Percentiles rank a stretch among this genome's conserved stretches.
These are phyloP conservation scores for human (Homo sapiens) DNA, from an alignment of 2,113 vertebrate genomes.

Conservation along the genomic window DNA sequence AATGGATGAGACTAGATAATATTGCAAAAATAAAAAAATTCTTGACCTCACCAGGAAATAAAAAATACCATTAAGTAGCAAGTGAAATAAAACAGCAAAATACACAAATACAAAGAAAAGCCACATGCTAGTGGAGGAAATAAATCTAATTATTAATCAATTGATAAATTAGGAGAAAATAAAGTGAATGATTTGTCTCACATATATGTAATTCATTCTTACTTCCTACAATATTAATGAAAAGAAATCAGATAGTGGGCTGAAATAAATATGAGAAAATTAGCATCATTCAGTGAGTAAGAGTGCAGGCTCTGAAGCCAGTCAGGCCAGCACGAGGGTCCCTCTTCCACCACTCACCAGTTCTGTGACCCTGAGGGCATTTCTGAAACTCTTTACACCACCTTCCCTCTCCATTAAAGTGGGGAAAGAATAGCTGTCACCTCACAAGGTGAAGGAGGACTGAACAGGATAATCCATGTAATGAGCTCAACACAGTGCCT, in stretches of 20 bases:
- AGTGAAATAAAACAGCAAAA: neutral
- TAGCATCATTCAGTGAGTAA: neutral
- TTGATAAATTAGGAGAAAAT: neutral
- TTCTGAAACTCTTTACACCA: neutral
- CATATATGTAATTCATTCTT: neutral
- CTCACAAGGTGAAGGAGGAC: neutral
- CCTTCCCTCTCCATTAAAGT: neutral
- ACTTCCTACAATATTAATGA: neutral
- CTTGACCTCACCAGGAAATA: neutral
- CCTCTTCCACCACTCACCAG: neutral
- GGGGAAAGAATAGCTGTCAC: neutral
- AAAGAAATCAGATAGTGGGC: neutral
- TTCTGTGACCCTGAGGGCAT: neutral
- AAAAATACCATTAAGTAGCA: neutral
- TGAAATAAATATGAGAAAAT: neutral
- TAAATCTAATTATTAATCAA: constrained; percentile 17
- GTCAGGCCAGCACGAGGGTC: neutral
- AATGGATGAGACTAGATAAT: neutral
- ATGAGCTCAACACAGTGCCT: neutral
- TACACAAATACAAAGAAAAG: neutral
- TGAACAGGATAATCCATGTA: neutral
- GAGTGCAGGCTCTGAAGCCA: neutral
- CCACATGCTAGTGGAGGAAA: neutral
- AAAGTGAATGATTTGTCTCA: neutral
- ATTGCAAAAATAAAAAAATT: neutral